Conservation (phyloP, 1,140 invertebrate genomes). For the Neomicropteryx cornuta region DNA sequence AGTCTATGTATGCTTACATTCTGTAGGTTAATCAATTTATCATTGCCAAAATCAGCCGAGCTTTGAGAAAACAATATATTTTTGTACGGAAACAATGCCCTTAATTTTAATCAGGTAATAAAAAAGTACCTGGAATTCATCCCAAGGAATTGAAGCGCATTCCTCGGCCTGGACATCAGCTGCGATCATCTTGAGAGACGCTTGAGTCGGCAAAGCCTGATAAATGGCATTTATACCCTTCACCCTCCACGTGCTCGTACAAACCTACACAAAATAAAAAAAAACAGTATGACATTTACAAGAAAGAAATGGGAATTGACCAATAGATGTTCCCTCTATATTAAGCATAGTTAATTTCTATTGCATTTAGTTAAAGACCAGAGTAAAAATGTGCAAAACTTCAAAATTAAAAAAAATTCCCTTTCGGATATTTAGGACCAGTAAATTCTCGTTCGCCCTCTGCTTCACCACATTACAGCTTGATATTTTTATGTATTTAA, state of each 20-base stretch:
- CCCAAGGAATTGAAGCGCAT: constrained; percentile 79
- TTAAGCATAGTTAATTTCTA: too few relatives aligned
- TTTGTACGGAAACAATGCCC: not conserved
- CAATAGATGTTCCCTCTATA: too few relatives aligned
- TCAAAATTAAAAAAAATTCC: too few relatives aligned
- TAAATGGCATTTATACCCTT: constrained; percentile 74
- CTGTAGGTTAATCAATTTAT: not conserved
- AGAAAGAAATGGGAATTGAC: too few relatives aligned
- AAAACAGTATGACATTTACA: too few relatives aligned
- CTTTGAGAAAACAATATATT: constrained; percentile 14
- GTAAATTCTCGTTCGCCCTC: not conserved
- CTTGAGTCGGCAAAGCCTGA: constrained; percentile 63
- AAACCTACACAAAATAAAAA: constrained; percentile 49
- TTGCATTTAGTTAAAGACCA: too few relatives aligned
- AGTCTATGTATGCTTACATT: too few relatives aligned
- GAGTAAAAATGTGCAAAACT: too few relatives aligned
- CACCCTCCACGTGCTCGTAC: constrained; percentile 69
- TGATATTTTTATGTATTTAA: too few relatives aligned
- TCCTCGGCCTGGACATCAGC: constrained; percentile 67
- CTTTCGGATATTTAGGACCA: too few relatives aligned
- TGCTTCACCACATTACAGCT: constrained; percentile 25
- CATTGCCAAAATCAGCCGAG: too few relatives aligned
- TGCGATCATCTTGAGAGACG: constrained; percentile 63
- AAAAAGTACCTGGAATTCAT: constrained; percentile 78
- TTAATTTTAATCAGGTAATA: constrained; percentile 2